Conservation (phyloP, 2,113 vertebrate species). For the Entomyzon cyanotis region DNA sequence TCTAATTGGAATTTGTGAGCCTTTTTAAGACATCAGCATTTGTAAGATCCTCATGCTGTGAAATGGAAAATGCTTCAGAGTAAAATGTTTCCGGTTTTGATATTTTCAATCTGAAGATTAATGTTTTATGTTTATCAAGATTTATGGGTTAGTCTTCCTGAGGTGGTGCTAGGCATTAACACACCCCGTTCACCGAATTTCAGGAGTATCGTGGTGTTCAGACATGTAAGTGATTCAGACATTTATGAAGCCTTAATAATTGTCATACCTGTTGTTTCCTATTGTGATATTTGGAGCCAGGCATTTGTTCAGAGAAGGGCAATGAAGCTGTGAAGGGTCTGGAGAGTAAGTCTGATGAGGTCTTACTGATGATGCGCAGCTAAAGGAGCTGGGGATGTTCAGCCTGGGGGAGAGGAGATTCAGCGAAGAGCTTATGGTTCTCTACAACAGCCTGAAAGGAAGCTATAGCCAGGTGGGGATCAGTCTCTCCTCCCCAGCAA, state of each 20-base stretch:
- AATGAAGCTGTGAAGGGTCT: neutral
- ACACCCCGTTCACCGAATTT: neutral
- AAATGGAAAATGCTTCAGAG: neutral
- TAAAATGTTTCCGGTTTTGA: neutral
- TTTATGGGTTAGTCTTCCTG: neutral
- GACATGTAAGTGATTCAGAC: too few relatives aligned
- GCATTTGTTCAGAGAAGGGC: neutral
- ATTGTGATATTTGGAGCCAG: neutral
- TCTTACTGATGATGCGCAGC: neutral
- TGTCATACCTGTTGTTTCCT: neutral
- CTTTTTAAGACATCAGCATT: neutral
- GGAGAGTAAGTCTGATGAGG: fast-evolving
- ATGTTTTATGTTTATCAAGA: neutral
- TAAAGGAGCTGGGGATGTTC: neutral
- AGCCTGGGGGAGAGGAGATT: neutral
- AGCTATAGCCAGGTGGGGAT: neutral
- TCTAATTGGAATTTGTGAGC: neutral
- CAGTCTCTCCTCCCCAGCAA: neutral
- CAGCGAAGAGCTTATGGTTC: neutral
- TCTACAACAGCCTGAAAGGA: neutral
- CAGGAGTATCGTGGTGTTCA: neutral
- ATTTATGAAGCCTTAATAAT: neutral
- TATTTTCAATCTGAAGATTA: neutral
- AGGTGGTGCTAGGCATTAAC: neutral
- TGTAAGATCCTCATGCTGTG: neutral